Evolutionary conservation across 2,797 vertebrate species (phyloP).

Genomic region (Neomorphus geoffroyi): DNA sequence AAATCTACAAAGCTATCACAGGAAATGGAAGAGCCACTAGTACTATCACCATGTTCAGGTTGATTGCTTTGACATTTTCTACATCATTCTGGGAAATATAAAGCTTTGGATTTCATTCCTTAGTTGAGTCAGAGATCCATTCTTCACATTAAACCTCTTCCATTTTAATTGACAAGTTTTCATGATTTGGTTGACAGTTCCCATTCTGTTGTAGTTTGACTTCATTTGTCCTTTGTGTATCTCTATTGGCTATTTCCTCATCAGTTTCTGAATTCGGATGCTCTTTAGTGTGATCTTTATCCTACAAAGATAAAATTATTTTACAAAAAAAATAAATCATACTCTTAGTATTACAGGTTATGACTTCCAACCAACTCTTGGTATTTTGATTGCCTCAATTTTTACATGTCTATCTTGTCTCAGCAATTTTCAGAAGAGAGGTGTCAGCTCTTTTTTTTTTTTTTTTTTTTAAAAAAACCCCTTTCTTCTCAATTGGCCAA

Average conservation of each 20-base stretch:
- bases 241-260: constrained; percentile 75
- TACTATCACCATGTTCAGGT: constrained; percentile 1
- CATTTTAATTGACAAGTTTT: constrained; percentile 73
- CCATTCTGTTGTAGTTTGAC: constrained; percentile 85
- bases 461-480: neutral
- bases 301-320: constrained; percentile 62
- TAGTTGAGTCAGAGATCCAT: constrained; percentile 3
- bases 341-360: neutral
- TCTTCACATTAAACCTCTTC: constrained; percentile 65
- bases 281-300: constrained; percentile 77
- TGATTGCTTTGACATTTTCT: constrained; percentile 67
- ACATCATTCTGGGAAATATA: constrained; percentile 61
- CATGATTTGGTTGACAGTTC: constrained; percentile 82
- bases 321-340: neutral
- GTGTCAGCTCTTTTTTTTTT: neutral
- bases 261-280: constrained; percentile 72
- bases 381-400: neutral
- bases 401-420: neutral
- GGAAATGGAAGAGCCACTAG: constrained; percentile 58
- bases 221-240: constrained; percentile 73
- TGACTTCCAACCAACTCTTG: neutral
- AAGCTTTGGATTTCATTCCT: constrained; percentile 70
- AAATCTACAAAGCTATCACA: constrained; percentile 59
- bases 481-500: neutral
- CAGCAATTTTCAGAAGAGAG: neutral